Conservation (phyloP, 2,888 invertebrate genomes). For the Globia sparganii region DNA sequence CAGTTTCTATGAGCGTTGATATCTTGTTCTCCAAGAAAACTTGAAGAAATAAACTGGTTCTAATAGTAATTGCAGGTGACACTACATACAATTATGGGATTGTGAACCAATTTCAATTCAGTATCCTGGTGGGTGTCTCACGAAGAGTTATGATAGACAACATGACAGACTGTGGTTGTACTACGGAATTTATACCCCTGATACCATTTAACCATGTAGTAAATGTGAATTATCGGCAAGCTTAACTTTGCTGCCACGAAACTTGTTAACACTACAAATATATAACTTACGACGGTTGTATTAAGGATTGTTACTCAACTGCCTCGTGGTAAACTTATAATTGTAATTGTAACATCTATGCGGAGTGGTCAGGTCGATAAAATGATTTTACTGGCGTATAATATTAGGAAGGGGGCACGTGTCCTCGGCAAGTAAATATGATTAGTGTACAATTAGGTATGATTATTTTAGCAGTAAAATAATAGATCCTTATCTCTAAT, state of each 20-base stretch:
- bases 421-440: conserved; percentile 14
- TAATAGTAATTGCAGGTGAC: conserved; percentile 50
- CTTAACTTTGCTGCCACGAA: conserved; percentile 21
- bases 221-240: conserved; percentile 55
- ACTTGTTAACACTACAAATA: neutral
- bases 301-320: neutral
- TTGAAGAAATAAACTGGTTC: conserved; percentile 40
- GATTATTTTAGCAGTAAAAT: conserved; percentile 23
- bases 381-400: conserved; percentile 71
- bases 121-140: conserved; percentile 64
- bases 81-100: conserved; percentile 53
- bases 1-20: conserved; percentile 25
- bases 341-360: conserved; percentile 64
- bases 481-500: neutral
- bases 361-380: conserved; percentile 73
- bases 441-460: conserved; percentile 5
- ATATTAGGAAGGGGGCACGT: conserved; percentile 49
- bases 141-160: conserved; percentile 70
- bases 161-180: conserved; percentile 68
- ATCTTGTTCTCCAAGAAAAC: conserved; percentile 53
- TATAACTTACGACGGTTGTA: conserved; percentile 4
- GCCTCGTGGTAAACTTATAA: neutral
- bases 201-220: conserved; percentile 72
- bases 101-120: conserved; percentile 55
- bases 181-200: conserved; percentile 73